These are phyloP conservation scores for Macaca mulatta DNA, from an alignment of 2,113 vertebrate genomes.

Conservation along the genomic window DNA sequence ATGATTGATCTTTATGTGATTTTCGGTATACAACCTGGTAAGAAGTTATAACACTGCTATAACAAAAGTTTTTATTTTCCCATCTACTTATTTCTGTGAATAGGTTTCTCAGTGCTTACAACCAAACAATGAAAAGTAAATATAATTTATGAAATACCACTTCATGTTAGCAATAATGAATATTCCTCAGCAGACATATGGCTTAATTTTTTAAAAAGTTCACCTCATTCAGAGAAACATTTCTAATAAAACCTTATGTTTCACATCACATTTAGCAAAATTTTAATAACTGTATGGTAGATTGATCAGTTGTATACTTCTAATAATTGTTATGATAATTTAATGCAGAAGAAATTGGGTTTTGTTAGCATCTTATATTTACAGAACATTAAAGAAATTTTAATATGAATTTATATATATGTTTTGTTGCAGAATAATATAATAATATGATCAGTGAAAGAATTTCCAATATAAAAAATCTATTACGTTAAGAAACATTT, in stretches of 20 bases:
- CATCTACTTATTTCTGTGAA: not conserved
- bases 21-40: not conserved
- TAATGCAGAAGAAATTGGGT: not conserved
- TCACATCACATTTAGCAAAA: slow-evolving; percentile 25
- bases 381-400: not conserved
- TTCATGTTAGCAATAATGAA: not conserved
- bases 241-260: slow-evolving; percentile 42
- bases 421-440: not conserved
- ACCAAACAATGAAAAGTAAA: slow-evolving; percentile 22
- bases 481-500: not conserved
- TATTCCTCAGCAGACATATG: not conserved
- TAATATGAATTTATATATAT: not conserved
- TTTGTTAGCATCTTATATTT: not conserved
- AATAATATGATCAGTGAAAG: not conserved
- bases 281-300: not conserved
- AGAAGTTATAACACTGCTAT: not conserved
- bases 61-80: not conserved
- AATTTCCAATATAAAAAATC: not conserved
- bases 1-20: not conserved
- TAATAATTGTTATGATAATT: not conserved
- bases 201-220: not conserved
- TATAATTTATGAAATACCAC: not conserved
- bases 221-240: not conserved
- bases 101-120: not conserved
- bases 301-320: not conserved